Base-by-base conservation (phyloP, 2,888 invertebrate species). In the Altica lythri region DNA sequence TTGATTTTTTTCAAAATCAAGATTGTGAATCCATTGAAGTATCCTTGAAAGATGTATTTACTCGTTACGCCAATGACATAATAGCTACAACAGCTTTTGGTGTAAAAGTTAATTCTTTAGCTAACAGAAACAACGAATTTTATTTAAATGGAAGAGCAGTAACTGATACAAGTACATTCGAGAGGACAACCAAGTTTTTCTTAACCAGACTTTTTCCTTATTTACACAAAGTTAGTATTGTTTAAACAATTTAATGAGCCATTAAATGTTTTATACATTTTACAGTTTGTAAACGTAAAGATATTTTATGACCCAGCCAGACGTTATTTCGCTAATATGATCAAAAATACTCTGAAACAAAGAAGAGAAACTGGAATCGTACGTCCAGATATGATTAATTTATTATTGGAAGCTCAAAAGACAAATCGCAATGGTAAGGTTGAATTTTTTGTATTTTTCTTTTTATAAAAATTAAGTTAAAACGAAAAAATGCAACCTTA, bases 321-420 rank as follows among this genome's bases (percentile, higher is more conserved):
- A 29, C 12, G 57, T 2, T 68, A 67, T 40, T 72, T 71, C 40
- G 44, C 46, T 17, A 54, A 48, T 1, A 45, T 74, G 5, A 66
- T 77, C 0, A 47, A 50, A 0, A 69, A 72, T 1, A 80, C 80
- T 0, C 77, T 83, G 30, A 73, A 75, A 27, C 66, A 72, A 2
- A 73, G 83, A n/a, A 76, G 78, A 30, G 74, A 77, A 30, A 69
- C 79, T 25, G 75, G 77, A 0, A 75, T 82, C 5, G 71, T 79
- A 1, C 68, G 83, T 47, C 80, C 80, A 0, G 83, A 84, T 61
- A 81, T 83, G 81, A 78, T 83, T n/a, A 80, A 83, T 52, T 62
- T 83, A 2, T 60, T 84, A 12, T 77, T 83, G 76, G 80, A 82
- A 52, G 74, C 69, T 1, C 60, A 34, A 32, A 52, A 52, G 14